These are phyloP conservation scores for Chaetoderma sp. DNA, from an alignment of 2,888 invertebrate species.

Conservation along the genomic window DNA sequence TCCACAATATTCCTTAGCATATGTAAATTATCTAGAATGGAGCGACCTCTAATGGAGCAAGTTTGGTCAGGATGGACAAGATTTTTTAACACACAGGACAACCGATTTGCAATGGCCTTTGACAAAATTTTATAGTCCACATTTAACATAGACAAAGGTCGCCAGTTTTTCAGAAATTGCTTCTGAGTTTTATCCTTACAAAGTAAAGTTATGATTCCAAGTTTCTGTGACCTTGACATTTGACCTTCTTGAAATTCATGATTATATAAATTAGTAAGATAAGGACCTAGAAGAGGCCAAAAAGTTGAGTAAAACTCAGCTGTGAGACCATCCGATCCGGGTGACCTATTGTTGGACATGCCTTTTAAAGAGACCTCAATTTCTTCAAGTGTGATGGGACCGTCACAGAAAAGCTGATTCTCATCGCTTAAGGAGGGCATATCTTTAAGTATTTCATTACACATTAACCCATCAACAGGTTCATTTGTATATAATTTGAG, in stretches of 20 bases:
- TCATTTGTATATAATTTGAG: not conserved
- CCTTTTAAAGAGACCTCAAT: not conserved
- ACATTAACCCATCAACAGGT: not conserved
- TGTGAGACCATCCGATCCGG: conserved; percentile 17
- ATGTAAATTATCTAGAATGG: conserved; percentile 18
- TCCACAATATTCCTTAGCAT: conserved; percentile 20
- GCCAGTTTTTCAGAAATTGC: conserved; percentile 7
- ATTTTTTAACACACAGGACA: conserved; percentile 7
- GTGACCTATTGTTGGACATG: conserved; percentile 6
- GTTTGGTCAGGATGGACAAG: conserved; percentile 21
- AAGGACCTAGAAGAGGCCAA: not conserved
- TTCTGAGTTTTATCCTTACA: not conserved
- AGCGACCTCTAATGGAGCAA: conserved; percentile 9
- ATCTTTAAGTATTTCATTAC: not conserved
- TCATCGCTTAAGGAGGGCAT: not conserved
- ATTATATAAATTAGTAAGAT: not conserved
- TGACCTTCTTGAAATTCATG: not conserved
- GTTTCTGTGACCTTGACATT: not conserved
- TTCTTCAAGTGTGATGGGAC: not conserved
- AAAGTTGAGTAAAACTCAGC: conserved; percentile 14
- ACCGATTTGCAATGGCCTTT: conserved; percentile 16
- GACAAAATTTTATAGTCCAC: conserved; percentile 18
- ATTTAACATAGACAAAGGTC: conserved; percentile 20
- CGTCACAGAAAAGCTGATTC: not conserved
- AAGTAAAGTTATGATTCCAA: conserved; percentile 4